Conservation (phyloP, 2,888 invertebrate species). For the Spodoptera littoralis region DNA sequence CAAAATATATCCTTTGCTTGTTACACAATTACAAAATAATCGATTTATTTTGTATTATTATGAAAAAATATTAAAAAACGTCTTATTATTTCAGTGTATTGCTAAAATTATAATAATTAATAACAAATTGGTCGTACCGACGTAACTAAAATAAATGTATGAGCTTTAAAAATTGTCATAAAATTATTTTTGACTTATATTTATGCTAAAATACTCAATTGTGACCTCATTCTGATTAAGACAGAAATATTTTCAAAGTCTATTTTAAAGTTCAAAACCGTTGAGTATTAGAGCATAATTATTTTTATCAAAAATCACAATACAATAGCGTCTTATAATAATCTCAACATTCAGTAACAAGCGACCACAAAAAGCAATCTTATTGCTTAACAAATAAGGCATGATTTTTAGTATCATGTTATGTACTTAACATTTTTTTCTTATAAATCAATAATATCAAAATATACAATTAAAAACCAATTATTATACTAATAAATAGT, state of each 20-base stretch:
- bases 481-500: too few relatives aligned
- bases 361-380: slow-evolving; percentile 61
- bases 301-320: too few relatives aligned
- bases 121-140: slow-evolving; percentile 5
- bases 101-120: background rate
- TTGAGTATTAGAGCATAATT: too few relatives aligned
- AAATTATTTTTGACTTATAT: too few relatives aligned
- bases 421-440: slow-evolving; percentile 23
- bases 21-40: slow-evolving; percentile 39
- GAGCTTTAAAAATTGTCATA: too few relatives aligned
- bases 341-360: slow-evolving; percentile 22
- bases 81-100: background rate
- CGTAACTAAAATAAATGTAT: too few relatives aligned
- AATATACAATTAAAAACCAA: too few relatives aligned
- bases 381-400: slow-evolving; percentile 68
- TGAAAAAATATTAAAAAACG: background rate
- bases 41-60: slow-evolving; percentile 3
- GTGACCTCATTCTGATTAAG: too few relatives aligned
- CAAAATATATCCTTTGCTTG: slow-evolving; percentile 45
- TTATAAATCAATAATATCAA: too few relatives aligned
- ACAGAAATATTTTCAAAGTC: too few relatives aligned
- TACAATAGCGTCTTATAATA: background rate
- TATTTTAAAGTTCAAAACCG: too few relatives aligned
- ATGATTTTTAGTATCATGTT: slow-evolving; percentile 36
- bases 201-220: too few relatives aligned